Evolutionary conservation across 2,113 vertebrate species (phyloP), one percentile per base, ranked within the genome.

Genomic region (Galeopterus variegatus): DNA sequence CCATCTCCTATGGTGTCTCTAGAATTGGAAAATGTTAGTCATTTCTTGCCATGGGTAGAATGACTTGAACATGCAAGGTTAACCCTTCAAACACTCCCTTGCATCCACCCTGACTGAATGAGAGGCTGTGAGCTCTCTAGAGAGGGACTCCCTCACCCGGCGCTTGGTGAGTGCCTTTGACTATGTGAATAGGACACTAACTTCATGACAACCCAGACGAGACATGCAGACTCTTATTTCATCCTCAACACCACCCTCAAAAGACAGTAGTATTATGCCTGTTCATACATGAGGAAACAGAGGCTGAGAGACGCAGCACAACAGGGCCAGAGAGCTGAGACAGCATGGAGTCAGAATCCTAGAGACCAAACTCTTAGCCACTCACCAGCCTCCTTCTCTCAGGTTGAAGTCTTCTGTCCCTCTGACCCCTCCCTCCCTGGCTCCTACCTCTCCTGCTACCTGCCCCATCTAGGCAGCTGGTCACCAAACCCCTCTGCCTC

Each of bases 301-400:
- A 97, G 98, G 95, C 94, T 97, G 95, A 70, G 95, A 97, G 76
- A 24, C 33, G 97, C 60, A 58, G 86, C 91, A 41, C 31, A 24
- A 77, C 13, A 96, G 94, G 95, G 45, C 69, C 97, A 89, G 65
- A 54, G 2, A 28, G 70, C 48, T 15, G 26, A 91, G 65, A 31
- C 56, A 84, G 31, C 31, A 26, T 24, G 31, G 67, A 48, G 45
- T 12, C n/a, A 10, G 81, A 23, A 79, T 62, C 52, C 60, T 23
- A 64, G 52, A 89, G 24, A 24, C 50, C n/a, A 7, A 14, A 65
- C 33, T 24, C 14, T 9, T 11, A 6, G n/a, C 2, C 8, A 14
- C 11, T 95, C 93, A 21, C 33, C 3, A n/a, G 60, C 23, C 48
- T 36, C 36, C 85, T 50, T 70, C 52, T n/a, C 31, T 64, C 73